Evolutionary conservation across 2,113 vertebrate genomes (phyloP).

Genomic region (Aptenodytes patagonicus): DNA sequence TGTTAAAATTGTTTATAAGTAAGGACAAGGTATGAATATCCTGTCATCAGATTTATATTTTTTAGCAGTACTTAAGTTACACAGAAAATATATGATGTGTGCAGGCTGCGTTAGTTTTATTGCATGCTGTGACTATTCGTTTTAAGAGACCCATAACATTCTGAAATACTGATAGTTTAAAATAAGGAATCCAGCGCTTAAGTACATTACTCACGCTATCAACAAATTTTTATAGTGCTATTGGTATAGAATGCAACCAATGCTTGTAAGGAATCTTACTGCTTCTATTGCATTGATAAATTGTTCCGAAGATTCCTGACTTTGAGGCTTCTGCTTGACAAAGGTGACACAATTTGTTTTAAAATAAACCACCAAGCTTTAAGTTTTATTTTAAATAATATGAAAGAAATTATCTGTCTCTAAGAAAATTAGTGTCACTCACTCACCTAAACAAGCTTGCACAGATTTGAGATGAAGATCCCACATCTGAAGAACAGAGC

Average conservation of each 20-base stretch:
- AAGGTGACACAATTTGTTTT: not conserved
- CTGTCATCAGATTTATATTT: not conserved
- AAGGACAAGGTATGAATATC: not conserved
- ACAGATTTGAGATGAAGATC: constrained; percentile 95
- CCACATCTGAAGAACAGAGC: constrained; percentile 97
- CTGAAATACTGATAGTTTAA: not conserved
- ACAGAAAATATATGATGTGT: not conserved
- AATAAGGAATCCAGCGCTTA: not conserved
- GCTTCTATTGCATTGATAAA: not conserved
- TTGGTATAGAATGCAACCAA: not conserved
- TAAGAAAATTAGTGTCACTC: not conserved
- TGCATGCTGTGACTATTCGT: not conserved
- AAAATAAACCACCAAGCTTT: not conserved
- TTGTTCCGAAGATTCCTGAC: not conserved
- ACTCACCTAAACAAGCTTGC: constrained; percentile 92
- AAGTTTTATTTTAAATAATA: not conserved
- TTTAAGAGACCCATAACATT: not conserved
- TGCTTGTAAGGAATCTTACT: not conserved
- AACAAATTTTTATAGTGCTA: not conserved
- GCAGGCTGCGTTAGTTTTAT: not conserved
- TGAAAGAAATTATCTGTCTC: not conserved
- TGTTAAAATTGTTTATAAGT: not conserved
- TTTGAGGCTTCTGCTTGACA: not conserved
- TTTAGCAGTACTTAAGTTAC: not conserved
- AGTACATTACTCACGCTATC: not conserved